Evolutionary conservation across 2,113 vertebrate genomes (phyloP).

Genomic region (Taxidea taxus): DNA sequence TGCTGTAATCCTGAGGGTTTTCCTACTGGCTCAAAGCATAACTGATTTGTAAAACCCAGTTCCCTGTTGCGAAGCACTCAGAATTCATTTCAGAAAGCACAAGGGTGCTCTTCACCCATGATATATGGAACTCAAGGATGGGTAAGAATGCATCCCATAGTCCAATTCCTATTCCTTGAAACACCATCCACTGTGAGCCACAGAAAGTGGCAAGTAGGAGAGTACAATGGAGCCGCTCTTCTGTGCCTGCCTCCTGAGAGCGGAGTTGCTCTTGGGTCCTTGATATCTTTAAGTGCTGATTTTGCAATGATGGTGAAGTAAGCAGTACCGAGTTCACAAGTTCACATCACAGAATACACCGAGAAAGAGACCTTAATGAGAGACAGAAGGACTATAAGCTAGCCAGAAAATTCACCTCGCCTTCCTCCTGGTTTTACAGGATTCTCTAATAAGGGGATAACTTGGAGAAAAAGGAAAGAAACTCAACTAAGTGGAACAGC

Average conservation of each 20-base stretch:
- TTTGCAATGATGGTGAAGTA: constrained; percentile 52
- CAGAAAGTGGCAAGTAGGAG: neutral
- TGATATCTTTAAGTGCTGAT: constrained; percentile 66
- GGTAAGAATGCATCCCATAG: constrained; percentile 70
- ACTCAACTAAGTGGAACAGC: constrained; percentile 71
- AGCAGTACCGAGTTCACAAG: constrained; percentile 66
- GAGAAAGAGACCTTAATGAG: constrained; percentile 67
- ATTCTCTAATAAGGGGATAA: constrained; percentile 74
- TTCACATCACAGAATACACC: constrained; percentile 52
- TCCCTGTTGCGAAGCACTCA: constrained; percentile 44
- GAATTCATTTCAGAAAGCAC: constrained; percentile 63
- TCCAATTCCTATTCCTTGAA: constrained; percentile 76
- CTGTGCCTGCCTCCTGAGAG: constrained; percentile 64
- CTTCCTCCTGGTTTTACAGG: constrained; percentile 73
- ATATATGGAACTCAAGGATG: constrained; percentile 52
- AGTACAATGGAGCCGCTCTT: constrained; percentile 38
- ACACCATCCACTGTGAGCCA: constrained; percentile 17
- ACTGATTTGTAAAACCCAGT: constrained; percentile 58
- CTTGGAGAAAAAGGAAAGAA: constrained; percentile 55
- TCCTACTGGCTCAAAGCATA: constrained; percentile 4
- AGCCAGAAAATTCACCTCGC: constrained; percentile 59
- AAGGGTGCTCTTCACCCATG: constrained; percentile 36
- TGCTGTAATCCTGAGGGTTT: constrained; percentile 51
- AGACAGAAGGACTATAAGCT: constrained; percentile 49
- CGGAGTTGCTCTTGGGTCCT: constrained; percentile 27